Evolutionary conservation across 2,888 invertebrate genomes (phyloP), one percentile per base, ranked within the genome.

Genomic region (Troides helena): DNA sequence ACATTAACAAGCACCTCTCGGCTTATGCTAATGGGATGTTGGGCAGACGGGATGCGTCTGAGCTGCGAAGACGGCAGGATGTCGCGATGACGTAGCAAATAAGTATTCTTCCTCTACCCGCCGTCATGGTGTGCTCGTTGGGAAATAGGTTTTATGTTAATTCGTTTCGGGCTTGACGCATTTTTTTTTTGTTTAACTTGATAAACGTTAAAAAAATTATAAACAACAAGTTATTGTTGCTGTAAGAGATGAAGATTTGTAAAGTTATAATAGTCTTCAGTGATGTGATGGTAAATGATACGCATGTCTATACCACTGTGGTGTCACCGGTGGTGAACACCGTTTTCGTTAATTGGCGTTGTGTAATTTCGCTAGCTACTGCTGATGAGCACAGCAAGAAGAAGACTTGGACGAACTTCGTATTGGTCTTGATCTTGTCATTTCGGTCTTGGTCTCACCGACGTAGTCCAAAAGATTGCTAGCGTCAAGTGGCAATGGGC

Each of bases 21-120:
- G 71, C 66, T 73, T 84, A 85, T 85, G 82, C 73, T 78, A 85
- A 85, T 85, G 71, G 64, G 68, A 70, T 64, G 72, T 70, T 71
- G 71, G 75, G 72, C 73, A 71, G 73, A 76, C 69, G 70, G 75
- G 72, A 76, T 74, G 76, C 60, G 71, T 73, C 50, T 70, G 72
- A 72, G 71, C 67, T 63, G 70, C 65, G 65, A 71, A 73, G 74
- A 74, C 71, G 78, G 73, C 85, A 84, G 86, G 85, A 85, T 83
- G 82, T 80, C 62, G 74, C 74, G 76, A 78, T 85, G 85, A 82
- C 81, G 79, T 71, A 73, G 83, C 84, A 56, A 74, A 76, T 21
- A 21, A n/a, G 25, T 76, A 63, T 65, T 23, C 46, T 61, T 71
- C 65, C 69, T 72, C 64, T 71, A 62, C 56, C 36, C 56, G 43